Base-by-base conservation (phyloP, 1,140 invertebrate genomes). In the Caenorhabditis latens region DNA sequence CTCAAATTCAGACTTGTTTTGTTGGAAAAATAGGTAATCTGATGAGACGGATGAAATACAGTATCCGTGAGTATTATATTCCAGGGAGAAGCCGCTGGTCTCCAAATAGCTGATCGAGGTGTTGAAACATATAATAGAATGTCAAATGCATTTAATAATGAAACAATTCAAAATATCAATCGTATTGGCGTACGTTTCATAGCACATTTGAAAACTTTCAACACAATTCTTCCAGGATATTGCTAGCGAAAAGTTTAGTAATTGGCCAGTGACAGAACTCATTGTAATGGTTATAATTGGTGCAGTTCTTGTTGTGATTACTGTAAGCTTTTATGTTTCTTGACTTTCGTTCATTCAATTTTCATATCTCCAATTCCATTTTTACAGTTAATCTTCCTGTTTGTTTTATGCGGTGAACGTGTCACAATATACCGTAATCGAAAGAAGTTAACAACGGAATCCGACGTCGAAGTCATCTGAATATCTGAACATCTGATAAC, bases 191-290 rank as follows among this genome's bases (percentile, higher is more conserved):
- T 88, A 42, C 71, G 58, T 5, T 19, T 4, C 32, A 7, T 55
- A 57, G 6, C 19, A 2, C 50, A n/a, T 46, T 53, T 4, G 11
- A n/a, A 82, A n/a, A 21, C 40, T 9, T 16, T 42, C 42, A 19
- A 50, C 40, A 7, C 58, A 40, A 2, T 46, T 61, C 46, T 43
- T 85, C 32, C 61, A 88, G 87, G 53, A 84, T 32, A 83, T 84
- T 2, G 82, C 65, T 1, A 32, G 24, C 6, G 53, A 65, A n/a
- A 88, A 88, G 53, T 61, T 67, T 19, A 19, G 53, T 61, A 42
- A 79, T 19, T 88, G 87, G 87, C 87, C 87, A n/a, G 53, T 88
- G 21, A 79, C 67, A 4, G 65, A 85, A 40, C 67, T 88, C 14
- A 84, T 88, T 40, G 53, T 84, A 4, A 65, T 88, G n/a, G 83